These are phyloP conservation scores for Drosophila dunni DNA, from an alignment of 1,140 invertebrate species.

Conservation along the genomic window DNA sequence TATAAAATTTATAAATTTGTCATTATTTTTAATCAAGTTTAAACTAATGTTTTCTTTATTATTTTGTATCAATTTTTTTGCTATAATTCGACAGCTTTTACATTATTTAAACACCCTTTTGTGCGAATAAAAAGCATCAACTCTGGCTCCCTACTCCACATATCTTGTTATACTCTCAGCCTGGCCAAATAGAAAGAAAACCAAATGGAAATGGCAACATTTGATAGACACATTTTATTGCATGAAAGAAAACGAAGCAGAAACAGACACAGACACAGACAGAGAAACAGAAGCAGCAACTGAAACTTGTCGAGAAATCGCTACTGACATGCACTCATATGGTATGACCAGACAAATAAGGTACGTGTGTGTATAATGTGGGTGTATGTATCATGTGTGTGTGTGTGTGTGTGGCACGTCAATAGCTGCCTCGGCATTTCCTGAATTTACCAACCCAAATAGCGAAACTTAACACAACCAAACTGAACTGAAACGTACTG, in stretches of 20 bases:
- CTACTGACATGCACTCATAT: conserved; percentile 40
- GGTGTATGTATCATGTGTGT: conserved; percentile 1
- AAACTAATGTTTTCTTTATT: too few relatives aligned
- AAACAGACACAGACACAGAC: conserved; percentile 5
- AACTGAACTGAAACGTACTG: not conserved
- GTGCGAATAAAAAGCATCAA: too few relatives aligned
- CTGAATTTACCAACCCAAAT: conserved; percentile 4
- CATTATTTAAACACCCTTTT: too few relatives aligned
- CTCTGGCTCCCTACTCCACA: not conserved
- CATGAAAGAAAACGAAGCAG: conserved; percentile 40
- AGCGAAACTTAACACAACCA: conserved; percentile 21
- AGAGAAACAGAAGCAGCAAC: conserved; percentile 4
- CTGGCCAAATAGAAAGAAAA: not conserved
- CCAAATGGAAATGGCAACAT: conserved; percentile 42
- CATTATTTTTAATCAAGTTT: too few relatives aligned
- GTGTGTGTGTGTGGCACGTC: conserved; percentile 34
- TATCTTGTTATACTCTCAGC: conserved; percentile 12
- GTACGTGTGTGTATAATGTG: not conserved
- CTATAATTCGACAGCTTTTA: too few relatives aligned
- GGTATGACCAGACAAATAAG: not conserved
- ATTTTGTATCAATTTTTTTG: too few relatives aligned
- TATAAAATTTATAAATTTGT: too few relatives aligned
- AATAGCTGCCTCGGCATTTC: conserved; percentile 41
- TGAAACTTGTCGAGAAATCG: conserved; percentile 29
- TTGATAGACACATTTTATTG: conserved; percentile 82